Conservation (phyloP, 2,797 vertebrate genomes). For the Hydrophis major region DNA sequence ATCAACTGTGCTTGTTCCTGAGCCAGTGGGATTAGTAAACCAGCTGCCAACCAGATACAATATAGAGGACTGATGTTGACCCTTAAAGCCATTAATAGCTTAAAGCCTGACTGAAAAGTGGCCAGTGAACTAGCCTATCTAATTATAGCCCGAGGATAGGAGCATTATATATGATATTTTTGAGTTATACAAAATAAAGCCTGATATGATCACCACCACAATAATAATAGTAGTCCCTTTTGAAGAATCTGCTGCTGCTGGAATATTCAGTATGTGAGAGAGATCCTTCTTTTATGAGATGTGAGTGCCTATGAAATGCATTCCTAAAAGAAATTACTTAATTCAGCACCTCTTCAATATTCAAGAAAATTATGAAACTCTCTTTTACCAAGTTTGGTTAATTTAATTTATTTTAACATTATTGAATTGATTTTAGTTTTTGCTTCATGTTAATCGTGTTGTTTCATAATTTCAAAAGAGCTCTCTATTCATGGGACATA, state of each 20-base stretch:
- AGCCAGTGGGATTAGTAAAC: background rate
- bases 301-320: background rate
- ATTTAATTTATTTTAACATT: background rate
- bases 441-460: background rate
- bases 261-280: background rate
- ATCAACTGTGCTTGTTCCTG: background rate
- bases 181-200: background rate
- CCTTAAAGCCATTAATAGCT: background rate
- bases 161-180: background rate
- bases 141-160: background rate
- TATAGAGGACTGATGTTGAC: background rate
- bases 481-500: conserved; percentile 18
- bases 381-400: background rate
- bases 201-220: background rate
- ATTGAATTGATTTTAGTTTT: background rate
- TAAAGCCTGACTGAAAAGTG: background rate
- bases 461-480: background rate
- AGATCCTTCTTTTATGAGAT: background rate
- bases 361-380: background rate
- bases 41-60: background rate
- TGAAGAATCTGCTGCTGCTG: background rate
- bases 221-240: background rate
- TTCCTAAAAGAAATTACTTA: background rate
- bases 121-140: background rate
- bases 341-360: background rate